These are phyloP conservation scores for Drosophila equinoxialis DNA, from an alignment of 1,140 invertebrate genomes.

Conservation along the genomic window DNA sequence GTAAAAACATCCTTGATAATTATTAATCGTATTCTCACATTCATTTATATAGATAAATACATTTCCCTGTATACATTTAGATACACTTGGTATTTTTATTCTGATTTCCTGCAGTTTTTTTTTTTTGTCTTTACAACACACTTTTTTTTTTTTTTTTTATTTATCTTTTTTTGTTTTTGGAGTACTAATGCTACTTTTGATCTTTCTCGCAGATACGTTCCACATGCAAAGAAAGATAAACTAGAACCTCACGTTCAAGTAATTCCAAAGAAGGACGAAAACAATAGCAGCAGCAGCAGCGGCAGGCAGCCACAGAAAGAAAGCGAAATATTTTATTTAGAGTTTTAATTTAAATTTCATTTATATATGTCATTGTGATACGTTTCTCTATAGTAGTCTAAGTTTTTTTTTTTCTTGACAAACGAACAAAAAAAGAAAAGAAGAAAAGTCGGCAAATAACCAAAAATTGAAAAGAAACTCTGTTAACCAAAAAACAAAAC, in stretches of 20 bases:
- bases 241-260: constrained; percentile 11
- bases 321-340: not conserved
- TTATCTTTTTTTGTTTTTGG: constrained; percentile 1
- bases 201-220: constrained; percentile 72
- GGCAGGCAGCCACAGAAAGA: not conserved
- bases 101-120: constrained; percentile 40
- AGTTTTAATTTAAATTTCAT: constrained; percentile 1
- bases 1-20: not conserved
- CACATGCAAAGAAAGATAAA: constrained; percentile 48
- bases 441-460: constrained; percentile 42
- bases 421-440: constrained; percentile 14
- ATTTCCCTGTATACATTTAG: constrained; percentile 25
- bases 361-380: constrained; percentile 62
- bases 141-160: constrained; percentile 22
- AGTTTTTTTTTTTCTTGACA: constrained; percentile 13
- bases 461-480: constrained; percentile 23
- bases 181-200: constrained; percentile 53
- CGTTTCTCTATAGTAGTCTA: constrained; percentile 46
- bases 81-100: constrained; percentile 13
- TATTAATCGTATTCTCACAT: not conserved
- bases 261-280: constrained; percentile 10
- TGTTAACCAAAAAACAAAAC: constrained; percentile 8
- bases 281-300: not conserved
- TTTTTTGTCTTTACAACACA: constrained; percentile 23
- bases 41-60: constrained; percentile 5